A percentile compares a stretch with the other conserved stretches of the same genome.
These are phyloP conservation scores for Miltochrista miniata DNA, from an alignment of 2,888 invertebrate genomes.

Conservation along the genomic window DNA sequence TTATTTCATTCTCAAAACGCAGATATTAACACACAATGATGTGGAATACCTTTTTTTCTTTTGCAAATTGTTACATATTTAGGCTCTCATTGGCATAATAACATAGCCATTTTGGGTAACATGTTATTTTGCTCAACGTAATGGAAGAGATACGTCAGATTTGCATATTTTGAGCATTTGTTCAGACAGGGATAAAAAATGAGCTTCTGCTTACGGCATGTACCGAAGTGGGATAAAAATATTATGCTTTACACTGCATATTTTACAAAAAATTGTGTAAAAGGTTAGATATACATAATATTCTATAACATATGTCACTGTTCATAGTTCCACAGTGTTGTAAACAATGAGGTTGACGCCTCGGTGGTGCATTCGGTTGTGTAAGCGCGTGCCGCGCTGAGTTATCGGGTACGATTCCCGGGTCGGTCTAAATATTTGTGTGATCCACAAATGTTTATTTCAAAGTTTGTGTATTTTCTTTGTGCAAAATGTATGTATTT, in stretches of 20 bases:
- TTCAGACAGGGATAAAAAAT: background rate
- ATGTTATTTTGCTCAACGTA: conserved; percentile 5
- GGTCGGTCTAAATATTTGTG: too few relatives aligned
- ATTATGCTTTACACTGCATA: background rate
- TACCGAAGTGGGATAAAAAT: conserved; percentile 1
- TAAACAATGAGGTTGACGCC: too few relatives aligned
- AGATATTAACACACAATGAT: background rate
- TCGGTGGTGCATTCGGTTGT: too few relatives aligned
- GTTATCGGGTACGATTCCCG: too few relatives aligned
- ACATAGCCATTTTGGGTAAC: background rate
- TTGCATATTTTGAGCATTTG: conserved; percentile 7
- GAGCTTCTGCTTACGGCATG: conserved; percentile 4
- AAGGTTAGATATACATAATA: too few relatives aligned
- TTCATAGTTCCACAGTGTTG: too few relatives aligned
- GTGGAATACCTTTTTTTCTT: conserved; percentile 7
- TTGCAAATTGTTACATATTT: conserved; percentile 2
- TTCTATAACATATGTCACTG: too few relatives aligned
- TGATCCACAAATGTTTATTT: too few relatives aligned
- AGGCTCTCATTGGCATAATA: conserved; percentile 4
- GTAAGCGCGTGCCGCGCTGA: too few relatives aligned
- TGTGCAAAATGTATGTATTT: too few relatives aligned
- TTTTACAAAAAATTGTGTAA: too few relatives aligned
- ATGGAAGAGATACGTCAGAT: conserved; percentile 4
- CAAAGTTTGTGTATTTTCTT: too few relatives aligned
- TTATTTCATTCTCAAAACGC: conserved; percentile 2